phyloP scores from a whole-genome alignment of 2,113 vertebrate species.

The Aythya baeri region DNA sequence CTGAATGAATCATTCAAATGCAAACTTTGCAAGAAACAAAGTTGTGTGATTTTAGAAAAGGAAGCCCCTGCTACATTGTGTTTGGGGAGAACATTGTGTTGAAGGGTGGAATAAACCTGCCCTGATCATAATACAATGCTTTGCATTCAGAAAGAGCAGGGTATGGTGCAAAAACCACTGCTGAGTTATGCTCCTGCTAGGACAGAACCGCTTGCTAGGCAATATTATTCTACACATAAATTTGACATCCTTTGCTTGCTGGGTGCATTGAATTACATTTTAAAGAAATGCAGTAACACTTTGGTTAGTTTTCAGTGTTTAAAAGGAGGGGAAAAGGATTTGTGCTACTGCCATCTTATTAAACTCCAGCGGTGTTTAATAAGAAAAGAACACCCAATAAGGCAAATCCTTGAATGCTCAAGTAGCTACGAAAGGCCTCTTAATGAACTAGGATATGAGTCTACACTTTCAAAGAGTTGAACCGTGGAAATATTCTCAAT shows the following conservation, averaged over 20 bases:
- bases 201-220: constrained; percentile 21
- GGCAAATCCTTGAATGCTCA: constrained; percentile 59
- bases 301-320: constrained; percentile 54
- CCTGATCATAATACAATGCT: neutral
- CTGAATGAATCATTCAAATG: constrained; percentile 28
- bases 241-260: constrained; percentile 48
- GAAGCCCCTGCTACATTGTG: neutral
- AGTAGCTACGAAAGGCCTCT: constrained; percentile 22
- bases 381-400: constrained; percentile 45
- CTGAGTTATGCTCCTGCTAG: neutral
- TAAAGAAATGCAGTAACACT: constrained; percentile 11
- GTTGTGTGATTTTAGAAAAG: constrained; percentile 27
- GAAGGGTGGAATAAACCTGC: neutral
- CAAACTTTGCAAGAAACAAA: constrained; percentile 32
- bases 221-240: constrained; percentile 39
- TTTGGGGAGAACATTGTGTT: neutral
- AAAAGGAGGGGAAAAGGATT: constrained; percentile 24
- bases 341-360: constrained; percentile 42
- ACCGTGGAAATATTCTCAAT: neutral
- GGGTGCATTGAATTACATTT: constrained; percentile 31
- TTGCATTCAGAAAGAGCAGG: constrained; percentile 3
- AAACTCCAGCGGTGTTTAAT: constrained; percentile 53
- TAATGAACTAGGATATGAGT: constrained; percentile 17
- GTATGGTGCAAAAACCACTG: neutral
- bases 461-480: constrained; percentile 27